phyloP scores from a whole-genome alignment of 2,113 vertebrate genomes.

The Gymnarchus niloticus region DNA sequence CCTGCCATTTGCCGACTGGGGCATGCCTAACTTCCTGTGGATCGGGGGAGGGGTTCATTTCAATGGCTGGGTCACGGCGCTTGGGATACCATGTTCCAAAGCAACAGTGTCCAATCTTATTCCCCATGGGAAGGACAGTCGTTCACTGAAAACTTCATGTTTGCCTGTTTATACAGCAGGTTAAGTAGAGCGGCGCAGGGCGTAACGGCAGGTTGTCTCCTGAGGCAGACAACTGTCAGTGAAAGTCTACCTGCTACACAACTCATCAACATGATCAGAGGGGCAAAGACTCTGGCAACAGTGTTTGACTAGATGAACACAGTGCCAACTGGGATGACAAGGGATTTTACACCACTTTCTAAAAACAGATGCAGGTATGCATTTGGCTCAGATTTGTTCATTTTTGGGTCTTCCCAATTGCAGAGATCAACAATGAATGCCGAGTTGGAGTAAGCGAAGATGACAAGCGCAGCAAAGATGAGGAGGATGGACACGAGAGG shows the following conservation, averaged over 20 bases:
- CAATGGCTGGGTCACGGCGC: too few relatives aligned
- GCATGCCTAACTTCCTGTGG: neutral
- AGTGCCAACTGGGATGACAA: too few relatives aligned
- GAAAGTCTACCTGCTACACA: neutral
- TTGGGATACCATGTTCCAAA: neutral
- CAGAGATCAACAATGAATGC: slow-evolving; percentile 31
- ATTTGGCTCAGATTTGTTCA: neutral
- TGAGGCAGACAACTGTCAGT: neutral
- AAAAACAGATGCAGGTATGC: neutral
- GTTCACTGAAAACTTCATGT: neutral
- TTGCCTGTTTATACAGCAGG: neutral
- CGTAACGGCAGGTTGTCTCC: neutral
- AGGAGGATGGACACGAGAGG: neutral
- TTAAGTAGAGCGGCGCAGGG: neutral
- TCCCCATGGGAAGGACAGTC: too few relatives aligned
- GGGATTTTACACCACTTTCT: neutral
- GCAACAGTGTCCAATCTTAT: too few relatives aligned
- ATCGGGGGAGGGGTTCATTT: too few relatives aligned
- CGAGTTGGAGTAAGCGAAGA: neutral
- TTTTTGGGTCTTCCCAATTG: neutral
- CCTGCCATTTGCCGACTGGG: too few relatives aligned
- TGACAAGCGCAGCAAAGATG: neutral
- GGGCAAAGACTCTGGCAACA: too few relatives aligned
- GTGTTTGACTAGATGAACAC: too few relatives aligned
- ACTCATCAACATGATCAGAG: neutral